phyloP scores from a whole-genome alignment of 2,888 invertebrate species.

The Andrena bicolor region DNA sequence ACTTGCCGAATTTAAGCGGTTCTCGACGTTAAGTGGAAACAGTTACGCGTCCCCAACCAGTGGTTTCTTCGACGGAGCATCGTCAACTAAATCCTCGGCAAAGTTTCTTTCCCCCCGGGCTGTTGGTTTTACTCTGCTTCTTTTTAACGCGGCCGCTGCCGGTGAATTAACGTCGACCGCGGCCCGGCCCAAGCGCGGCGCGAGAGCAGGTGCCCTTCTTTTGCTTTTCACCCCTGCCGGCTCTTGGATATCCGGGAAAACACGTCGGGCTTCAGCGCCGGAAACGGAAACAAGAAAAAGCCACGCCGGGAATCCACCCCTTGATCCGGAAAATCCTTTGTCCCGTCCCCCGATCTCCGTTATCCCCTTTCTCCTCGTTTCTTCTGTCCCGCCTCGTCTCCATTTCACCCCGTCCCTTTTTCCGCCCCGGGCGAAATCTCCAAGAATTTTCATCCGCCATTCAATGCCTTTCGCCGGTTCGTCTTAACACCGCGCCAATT shows the following conservation, averaged over 20 bases:
- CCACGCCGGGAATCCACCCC: slow-evolving; percentile 43
- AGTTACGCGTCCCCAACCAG: no score
- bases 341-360: slow-evolving; percentile 20
- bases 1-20: no score
- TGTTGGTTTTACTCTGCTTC: neutral
- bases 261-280: slow-evolving; percentile 30
- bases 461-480: neutral
- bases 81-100: neutral
- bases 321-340: slow-evolving; percentile 49
- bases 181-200: neutral
- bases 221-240: neutral
- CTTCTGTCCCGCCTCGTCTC: neutral
- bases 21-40: no score
- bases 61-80: no score
- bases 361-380: slow-evolving; percentile 12
- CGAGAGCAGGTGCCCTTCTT: neutral
- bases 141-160: neutral
- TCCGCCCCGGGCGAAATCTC: neutral
- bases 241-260: slow-evolving; percentile 18
- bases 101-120: neutral
- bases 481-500: neutral
- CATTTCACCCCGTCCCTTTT: neutral
- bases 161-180: slow-evolving; percentile 18
- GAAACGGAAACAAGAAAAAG: slow-evolving; percentile 54
- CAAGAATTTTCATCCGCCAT: slow-evolving; percentile 10